Evolutionary conservation across 2,797 vertebrate species (phyloP), one percentile per base, ranked within the genome.

Genomic region (Cyclopterus lumpus): DNA sequence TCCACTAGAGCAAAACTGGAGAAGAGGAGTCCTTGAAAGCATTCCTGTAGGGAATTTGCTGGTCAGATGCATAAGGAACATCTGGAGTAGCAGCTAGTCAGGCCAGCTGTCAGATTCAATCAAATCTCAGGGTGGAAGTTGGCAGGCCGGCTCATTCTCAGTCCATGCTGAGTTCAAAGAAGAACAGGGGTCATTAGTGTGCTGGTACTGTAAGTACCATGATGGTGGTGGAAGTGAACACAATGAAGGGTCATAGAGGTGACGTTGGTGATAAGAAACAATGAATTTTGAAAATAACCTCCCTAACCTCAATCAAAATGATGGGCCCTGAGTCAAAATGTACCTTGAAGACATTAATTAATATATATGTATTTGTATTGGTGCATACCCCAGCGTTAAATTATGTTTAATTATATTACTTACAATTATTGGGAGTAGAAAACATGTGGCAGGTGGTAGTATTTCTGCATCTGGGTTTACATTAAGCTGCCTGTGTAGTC

Each of bases 21-120:
- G 58, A 66, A 42, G 46, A 62, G 54, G 40, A 84, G 75, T 82
- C 79, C 70, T 90, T 88, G 83, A 81, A 88, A 89, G 86, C 67
- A 51, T 59, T 88, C 78, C 81, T 84, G 65, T 79, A 75, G 82
- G 71, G 85, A 84, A 65, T 83, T 69, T 76, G 53, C 81, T 77
- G 84, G 80, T 86, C 71, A 69, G 67, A 81, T n/a, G 46, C 26
- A 15, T 59, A 57, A 70, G 24, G 57, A 89, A 86, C 88, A 91
- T 90, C 83, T 91, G 89, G 86, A 86, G 57, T 12, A 89, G 80
- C 67, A 82, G 79, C 60, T 60, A 83, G 71, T 77, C 78, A 75
- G 85, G 84, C 82, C 71, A 83, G 68, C 84, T 93, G 92, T 91
- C 89, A 84, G 67, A 83, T 80, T 87, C 71, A 65, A 79, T 90